Conservation (phyloP, 1,140 invertebrate genomes). For the Atta cephalotes region DNA sequence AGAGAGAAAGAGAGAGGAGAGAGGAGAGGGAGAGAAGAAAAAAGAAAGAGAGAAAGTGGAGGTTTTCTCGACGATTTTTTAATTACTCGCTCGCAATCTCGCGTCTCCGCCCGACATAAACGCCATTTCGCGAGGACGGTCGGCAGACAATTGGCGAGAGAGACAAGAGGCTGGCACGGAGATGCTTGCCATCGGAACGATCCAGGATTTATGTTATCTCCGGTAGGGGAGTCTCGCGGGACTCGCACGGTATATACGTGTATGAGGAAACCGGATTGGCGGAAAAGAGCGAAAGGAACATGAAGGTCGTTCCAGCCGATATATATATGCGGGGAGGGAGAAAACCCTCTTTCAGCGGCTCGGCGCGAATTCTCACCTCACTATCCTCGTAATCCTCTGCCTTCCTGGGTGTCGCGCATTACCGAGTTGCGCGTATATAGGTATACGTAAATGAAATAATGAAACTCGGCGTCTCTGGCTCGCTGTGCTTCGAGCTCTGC, state of each 20-base stretch:
- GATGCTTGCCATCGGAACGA: constrained; percentile 49
- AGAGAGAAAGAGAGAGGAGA: not conserved
- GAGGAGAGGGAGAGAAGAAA: not conserved
- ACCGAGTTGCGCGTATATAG: constrained; percentile 7
- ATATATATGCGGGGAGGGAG: not conserved
- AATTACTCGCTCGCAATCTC: constrained; percentile 63
- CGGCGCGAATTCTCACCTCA: constrained; percentile 49
- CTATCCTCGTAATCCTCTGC: constrained; percentile 37
- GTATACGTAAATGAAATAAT: constrained; percentile 59
- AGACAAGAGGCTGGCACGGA: constrained; percentile 23
- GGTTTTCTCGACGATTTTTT: constrained; percentile 58
- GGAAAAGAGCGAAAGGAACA: constrained; percentile 22
- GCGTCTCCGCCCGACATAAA: constrained; percentile 47
- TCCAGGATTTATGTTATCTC: constrained; percentile 59
- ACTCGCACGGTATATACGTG: constrained; percentile 30
- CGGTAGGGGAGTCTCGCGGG: constrained; percentile 34
- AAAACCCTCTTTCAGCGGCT: constrained; percentile 9
- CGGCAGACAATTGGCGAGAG: constrained; percentile 53
- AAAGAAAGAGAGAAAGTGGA: not conserved
- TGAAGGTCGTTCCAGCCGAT: constrained; percentile 50
- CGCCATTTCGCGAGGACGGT: constrained; percentile 48
- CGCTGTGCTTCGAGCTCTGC: constrained; percentile 38
- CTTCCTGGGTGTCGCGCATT: constrained; percentile 33
- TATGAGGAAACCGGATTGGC: constrained; percentile 46
- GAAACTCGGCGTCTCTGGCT: constrained; percentile 53